phyloP scores from a whole-genome alignment of 2,888 invertebrate genomes.

The Zaprionus obscuricornis region DNA sequence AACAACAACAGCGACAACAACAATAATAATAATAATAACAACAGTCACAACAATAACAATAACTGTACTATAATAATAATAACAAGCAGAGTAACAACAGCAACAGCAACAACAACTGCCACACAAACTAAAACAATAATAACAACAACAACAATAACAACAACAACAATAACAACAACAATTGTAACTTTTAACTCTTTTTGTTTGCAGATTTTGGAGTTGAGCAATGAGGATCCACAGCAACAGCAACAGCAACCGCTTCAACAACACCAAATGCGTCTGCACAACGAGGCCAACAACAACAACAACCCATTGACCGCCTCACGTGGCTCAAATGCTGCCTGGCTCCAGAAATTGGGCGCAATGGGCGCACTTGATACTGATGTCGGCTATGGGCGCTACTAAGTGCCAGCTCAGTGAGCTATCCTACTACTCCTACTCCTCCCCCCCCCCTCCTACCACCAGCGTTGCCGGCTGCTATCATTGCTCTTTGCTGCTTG shows the following conservation, averaged over 20 bases:
- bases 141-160: conserved; percentile 61
- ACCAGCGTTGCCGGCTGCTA: too few species aligned
- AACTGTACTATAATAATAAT: conserved; percentile 38
- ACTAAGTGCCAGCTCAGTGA: too few species aligned
- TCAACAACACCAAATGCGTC: conserved; percentile 63
- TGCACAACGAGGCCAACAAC: conserved; percentile 71
- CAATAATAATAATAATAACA: conserved; percentile 36
- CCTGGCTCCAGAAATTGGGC: conserved; percentile 77
- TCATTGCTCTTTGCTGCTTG: too few species aligned
- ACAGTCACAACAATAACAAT: conserved; percentile 46
- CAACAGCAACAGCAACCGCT: conserved; percentile 48
- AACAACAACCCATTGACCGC: conserved; percentile 33
- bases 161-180: conserved; percentile 42
- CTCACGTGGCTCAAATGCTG: conserved; percentile 59
- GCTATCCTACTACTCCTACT: too few species aligned
- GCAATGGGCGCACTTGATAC: conserved; percentile 71
- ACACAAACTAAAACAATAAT: conserved; percentile 37
- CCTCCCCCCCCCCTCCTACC: too few species aligned
- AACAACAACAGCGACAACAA: conserved; percentile 32
- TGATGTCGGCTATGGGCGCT: conserved; percentile 71
- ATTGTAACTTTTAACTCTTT: conserved; percentile 62
- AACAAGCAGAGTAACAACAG: conserved; percentile 57
- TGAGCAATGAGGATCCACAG: conserved; percentile 82
- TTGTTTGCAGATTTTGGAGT: conserved; percentile 82
- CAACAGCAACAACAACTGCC: conserved; percentile 45